Percentiles rank a stretch among this genome's conserved stretches.
phyloP scores from a whole-genome alignment of 2,797 vertebrate species.

The Oophaga sylvatica region DNA sequence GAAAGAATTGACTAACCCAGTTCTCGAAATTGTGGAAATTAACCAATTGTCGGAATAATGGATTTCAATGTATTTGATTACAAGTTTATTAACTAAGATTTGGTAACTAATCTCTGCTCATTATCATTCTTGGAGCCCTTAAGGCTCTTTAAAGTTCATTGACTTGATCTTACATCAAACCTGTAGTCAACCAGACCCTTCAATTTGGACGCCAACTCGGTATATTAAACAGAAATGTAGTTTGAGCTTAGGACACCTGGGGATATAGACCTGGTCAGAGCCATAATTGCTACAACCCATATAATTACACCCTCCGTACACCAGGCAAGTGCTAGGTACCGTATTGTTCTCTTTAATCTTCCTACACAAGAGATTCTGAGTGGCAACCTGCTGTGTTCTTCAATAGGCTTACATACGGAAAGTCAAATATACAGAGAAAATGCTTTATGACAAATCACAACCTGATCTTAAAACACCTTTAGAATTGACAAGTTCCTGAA shows the following conservation, averaged over 20 bases:
- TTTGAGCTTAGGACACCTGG: constrained; percentile 40
- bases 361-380: constrained; percentile 33
- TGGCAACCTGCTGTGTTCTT: constrained; percentile 42
- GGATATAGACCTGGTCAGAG: constrained; percentile 59
- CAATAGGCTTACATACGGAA: constrained; percentile 34
- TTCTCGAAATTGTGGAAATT: not conserved
- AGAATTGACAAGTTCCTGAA: constrained; percentile 26
- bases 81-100: not conserved
- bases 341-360: constrained; percentile 35
- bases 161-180: constrained; percentile 6
- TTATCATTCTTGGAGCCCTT: not conserved
- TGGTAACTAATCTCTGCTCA: not conserved
- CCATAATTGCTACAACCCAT: constrained; percentile 27
- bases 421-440: constrained; percentile 21
- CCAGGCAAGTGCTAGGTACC: not conserved
- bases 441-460: constrained; percentile 11
- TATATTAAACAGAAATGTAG: constrained; percentile 1
- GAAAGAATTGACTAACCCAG: not conserved
- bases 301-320: constrained; percentile 17
- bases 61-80: not conserved
- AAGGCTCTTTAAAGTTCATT: not conserved
- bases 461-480: constrained; percentile 25
- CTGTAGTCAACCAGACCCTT: not conserved
- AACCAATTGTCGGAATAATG: not conserved
- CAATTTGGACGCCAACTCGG: not conserved